phyloP scores from a whole-genome alignment of 2,888 invertebrate genomes.

The Sesamia inferens region DNA sequence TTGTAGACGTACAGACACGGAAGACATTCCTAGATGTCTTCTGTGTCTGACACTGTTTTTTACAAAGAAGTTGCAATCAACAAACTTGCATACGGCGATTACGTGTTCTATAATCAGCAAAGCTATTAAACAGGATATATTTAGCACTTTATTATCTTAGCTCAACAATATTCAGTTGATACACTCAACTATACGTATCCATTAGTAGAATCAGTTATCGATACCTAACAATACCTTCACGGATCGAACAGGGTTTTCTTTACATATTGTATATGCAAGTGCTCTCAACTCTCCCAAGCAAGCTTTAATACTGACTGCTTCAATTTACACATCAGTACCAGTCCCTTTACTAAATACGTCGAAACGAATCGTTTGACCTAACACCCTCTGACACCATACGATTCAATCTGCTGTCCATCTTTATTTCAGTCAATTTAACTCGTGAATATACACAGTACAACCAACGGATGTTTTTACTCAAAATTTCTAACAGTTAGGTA shows the following conservation, averaged over 20 bases:
- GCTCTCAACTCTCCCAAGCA: not conserved
- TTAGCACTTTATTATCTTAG: conserved; percentile 45
- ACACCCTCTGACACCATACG: conserved; percentile 1
- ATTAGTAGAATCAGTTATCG: no score
- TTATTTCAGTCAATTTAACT: conserved; percentile 34
- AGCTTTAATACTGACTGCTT: not conserved
- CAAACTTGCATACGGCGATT: conserved; percentile 37
- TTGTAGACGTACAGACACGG: not conserved
- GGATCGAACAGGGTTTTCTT: no score
- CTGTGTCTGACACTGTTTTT: not conserved
- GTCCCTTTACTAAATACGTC: not conserved
- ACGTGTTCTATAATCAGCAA: conserved; percentile 46
- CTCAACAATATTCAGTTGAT: conserved; percentile 41
- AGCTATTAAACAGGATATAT: conserved; percentile 40
- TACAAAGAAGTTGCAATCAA: not conserved
- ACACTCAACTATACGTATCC: conserved; percentile 29
- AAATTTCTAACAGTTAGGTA: conserved; percentile 43
- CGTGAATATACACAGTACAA: not conserved
- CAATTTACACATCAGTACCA: not conserved
- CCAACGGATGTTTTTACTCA: conserved; percentile 35
- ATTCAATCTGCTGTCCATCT: conserved; percentile 17
- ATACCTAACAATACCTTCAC: no score
- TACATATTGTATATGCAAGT: no score
- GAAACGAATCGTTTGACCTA: conserved; percentile 24
- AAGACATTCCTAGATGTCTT: not conserved